These are phyloP conservation scores for Cairina moschata DNA, from an alignment of 2,113 vertebrate genomes.

Conservation along the genomic window DNA sequence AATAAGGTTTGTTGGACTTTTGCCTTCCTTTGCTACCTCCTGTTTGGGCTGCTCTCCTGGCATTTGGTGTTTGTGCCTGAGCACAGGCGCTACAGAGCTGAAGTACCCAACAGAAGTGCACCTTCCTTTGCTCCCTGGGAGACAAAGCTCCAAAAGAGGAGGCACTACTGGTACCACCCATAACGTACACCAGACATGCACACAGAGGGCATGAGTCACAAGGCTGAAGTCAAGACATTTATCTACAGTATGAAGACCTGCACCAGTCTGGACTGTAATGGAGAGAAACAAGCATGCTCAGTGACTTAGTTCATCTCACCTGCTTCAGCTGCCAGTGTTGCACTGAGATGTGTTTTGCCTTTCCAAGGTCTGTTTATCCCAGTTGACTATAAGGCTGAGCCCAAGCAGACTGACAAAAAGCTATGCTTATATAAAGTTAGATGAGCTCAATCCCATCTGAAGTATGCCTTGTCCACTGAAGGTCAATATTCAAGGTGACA, in stretches of 20 bases:
- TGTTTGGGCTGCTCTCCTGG: neutral
- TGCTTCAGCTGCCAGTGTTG: neutral
- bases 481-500: neutral
- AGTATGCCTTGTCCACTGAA: neutral
- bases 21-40: neutral
- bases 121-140: neutral
- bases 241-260: neutral
- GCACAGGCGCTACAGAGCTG: neutral
- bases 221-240: neutral
- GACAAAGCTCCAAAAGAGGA: neutral
- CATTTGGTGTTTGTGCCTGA: accelerated
- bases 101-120: neutral
- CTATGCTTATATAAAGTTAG: neutral
- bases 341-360: neutral
- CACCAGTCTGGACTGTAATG: neutral
- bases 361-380: neutral
- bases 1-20: neutral
- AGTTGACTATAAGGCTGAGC: neutral
- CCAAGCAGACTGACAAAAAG: neutral
- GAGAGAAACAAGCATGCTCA: neutral
- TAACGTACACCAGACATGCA: neutral
- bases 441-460: neutral
- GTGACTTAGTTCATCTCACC: neutral
- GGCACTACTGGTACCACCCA: neutral
- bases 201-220: neutral